Base-by-base conservation (phyloP, 2,888 invertebrate genomes). In the Mesochorus sp. region DNA sequence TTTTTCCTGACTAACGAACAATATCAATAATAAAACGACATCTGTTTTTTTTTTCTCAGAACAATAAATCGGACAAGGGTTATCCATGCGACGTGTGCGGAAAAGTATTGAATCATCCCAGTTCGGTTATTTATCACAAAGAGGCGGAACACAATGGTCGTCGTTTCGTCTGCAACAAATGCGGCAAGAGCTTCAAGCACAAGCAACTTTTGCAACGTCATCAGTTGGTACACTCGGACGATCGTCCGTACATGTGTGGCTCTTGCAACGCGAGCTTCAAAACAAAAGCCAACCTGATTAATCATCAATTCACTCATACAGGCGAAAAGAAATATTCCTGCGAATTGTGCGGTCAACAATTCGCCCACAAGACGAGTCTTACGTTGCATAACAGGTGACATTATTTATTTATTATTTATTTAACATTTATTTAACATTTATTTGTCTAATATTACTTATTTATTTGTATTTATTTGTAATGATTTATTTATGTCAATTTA, bases 291-390 rank as follows among this genome's bases (percentile, higher is more conserved):
- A 95, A 95, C 88, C 89, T 96, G 34, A 86, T 94, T 53, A 95
- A 95, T 89, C 96, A 96, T 87, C 93, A 94, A 85, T 92, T 94
- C 5, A 93, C 94, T 0, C 96, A 96, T 87, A 93, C 94, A 0
- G 95, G 95, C 0, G 93, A 95, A 59, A 95, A 95, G 90, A 94
- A 94, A 85, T 95, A 93, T 90, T 91, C 92, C 3, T 96, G 96
- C 85, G 94, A 94, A 74, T 92, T 94, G 37, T 96, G 96, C 89
- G 94, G 94, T 34, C 94, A 95, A 85, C 93, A 93, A 83, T 96
- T 96, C 88, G 94, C 95, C 5, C 95, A 96, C 88, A 95, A 95
- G 89, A 95, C 96, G 0, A 95, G 96, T 78, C 92, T 96, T 42
- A 95, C 94, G 2, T 91, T 96, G 59, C 97, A 97, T 87, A 93